Base-by-base conservation (phyloP, 2,888 invertebrate species). In the Leptopilina drosophilae region DNA sequence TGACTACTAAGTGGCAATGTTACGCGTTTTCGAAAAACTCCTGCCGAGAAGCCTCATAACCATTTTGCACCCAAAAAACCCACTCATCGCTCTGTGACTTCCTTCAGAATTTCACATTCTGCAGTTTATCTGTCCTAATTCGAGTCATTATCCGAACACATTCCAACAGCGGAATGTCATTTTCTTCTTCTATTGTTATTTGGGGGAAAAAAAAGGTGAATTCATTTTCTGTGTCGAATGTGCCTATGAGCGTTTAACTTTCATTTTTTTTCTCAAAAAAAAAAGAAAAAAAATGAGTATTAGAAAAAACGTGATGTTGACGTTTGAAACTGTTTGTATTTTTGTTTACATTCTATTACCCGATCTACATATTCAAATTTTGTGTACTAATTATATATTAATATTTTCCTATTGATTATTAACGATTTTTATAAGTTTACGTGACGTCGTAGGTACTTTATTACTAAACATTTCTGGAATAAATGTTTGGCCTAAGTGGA, bases 1-100 rank as follows among this genome's bases (percentile, higher is more conserved):
- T 83, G 86, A 86, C 85, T 87, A 87, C 87, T 87, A 87, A 88
- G 88, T 87, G 87, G 87, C 85, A 85, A 87, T 87, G 88, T 88
- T 88, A 87, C 88, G 87, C 87, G 86, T 87, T 88, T 88, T 87
- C 84, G 84, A 85, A 85, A 87, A 87, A 85, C 86, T 85, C 87
- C 87, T 81, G 87, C 84, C 79, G 86, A 69, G 87, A 84, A 9
- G 79, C 80, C 79, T 83, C 77, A 78, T 81, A 83, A 80, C 80
- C 83, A 80, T 83, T 82, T 79, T 78, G 78, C 77, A 77, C 80
- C 82, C 82, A 78, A 20, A 59, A 83, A 81, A 80, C 80, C 82
- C 67, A 69, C 73, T 73, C 78, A 76, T 82, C 81, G 76, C 82
- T 77, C 69, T 53, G 53, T 20, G 75, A 67, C 73, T 80, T 56